Percentiles rank a stretch among this genome's conserved stretches.
Evolutionary conservation across 1,140 invertebrate genomes (phyloP).

Genomic region (Epicauta chinensis): DNA sequence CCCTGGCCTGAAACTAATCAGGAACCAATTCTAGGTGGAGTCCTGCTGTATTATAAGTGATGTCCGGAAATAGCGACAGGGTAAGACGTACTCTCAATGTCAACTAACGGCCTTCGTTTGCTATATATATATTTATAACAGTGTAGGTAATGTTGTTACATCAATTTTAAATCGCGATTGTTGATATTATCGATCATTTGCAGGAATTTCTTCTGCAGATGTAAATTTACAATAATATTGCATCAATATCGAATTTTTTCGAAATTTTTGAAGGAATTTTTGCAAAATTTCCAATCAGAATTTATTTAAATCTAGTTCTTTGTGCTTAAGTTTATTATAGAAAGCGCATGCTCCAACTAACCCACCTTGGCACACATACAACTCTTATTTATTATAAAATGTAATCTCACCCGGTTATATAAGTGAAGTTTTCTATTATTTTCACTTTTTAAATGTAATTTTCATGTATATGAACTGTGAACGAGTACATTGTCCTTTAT

Average conservation of each 20-base stretch:
- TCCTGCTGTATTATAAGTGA: not conserved
- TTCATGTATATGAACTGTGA: slow-evolving; percentile 18
- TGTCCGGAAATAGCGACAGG: slow-evolving; percentile 11
- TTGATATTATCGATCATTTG: too few species aligned
- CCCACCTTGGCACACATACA: slow-evolving; percentile 42
- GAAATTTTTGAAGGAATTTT: not conserved
- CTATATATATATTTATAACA: not conserved
- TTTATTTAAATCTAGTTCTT: not conserved
- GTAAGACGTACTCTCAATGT: slow-evolving; percentile 10
- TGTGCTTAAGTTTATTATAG: not conserved
- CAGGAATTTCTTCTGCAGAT: too few species aligned
- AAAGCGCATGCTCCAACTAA: slow-evolving; percentile 27
- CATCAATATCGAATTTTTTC: too few species aligned
- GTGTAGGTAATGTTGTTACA: not conserved
- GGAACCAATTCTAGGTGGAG: too few species aligned
- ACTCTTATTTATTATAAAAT: slow-evolving; percentile 35
- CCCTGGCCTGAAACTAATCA: too few species aligned
- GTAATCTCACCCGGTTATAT: slow-evolving; percentile 38
- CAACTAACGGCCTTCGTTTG: slow-evolving; percentile 7
- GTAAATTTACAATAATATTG: too few species aligned
- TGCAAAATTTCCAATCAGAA: not conserved
- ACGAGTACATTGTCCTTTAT: not conserved
- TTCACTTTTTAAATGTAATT: slow-evolving; percentile 40
- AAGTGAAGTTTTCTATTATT: slow-evolving; percentile 42
- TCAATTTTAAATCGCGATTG: too few species aligned